These are phyloP conservation scores for Mycetomoellerius zeteki DNA, from an alignment of 1,140 invertebrate genomes.

Conservation along the genomic window DNA sequence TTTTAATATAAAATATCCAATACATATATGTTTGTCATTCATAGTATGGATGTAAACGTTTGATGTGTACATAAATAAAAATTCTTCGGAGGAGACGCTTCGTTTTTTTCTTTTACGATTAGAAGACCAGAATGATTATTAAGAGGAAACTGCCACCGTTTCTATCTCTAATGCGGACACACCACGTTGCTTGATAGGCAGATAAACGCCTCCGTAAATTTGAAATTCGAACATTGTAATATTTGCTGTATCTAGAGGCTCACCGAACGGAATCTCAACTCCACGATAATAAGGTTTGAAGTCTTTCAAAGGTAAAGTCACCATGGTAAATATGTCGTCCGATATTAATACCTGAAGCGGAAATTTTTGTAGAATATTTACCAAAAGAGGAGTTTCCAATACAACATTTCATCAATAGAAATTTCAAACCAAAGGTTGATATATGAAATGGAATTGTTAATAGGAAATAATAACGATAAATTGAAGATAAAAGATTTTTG, in stretches of 20 bases:
- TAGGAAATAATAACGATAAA: not conserved
- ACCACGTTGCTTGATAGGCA: slow-evolving; percentile 89
- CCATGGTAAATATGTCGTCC: slow-evolving; percentile 86
- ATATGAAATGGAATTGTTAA: not conserved
- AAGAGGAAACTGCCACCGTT: slow-evolving; percentile 78
- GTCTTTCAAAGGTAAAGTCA: slow-evolving; percentile 87
- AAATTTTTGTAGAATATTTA: not conserved
- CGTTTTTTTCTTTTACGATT: not conserved
- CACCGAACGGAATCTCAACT: slow-evolving; percentile 86
- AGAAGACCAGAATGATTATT: not conserved
- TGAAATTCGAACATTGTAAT: slow-evolving; percentile 90
- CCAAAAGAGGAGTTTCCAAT: not conserved
- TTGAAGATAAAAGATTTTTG: slow-evolving; percentile 16
- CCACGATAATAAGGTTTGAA: slow-evolving; percentile 90
- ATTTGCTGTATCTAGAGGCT: slow-evolving; percentile 88
- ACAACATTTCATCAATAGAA: not conserved
- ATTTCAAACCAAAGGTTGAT: not conserved
- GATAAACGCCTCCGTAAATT: slow-evolving; percentile 91
- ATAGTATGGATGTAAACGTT: not conserved
- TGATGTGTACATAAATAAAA: slow-evolving; percentile 13
- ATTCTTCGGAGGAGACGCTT: not conserved
- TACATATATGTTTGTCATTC: not conserved
- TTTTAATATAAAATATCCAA: not conserved
- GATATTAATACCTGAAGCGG: slow-evolving; percentile 85
- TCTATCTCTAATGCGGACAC: slow-evolving; percentile 90